Evolutionary conservation across 2,113 vertebrate species (phyloP), one percentile per base, ranked within the genome.

Genomic region (Rhinoderma darwinii): DNA sequence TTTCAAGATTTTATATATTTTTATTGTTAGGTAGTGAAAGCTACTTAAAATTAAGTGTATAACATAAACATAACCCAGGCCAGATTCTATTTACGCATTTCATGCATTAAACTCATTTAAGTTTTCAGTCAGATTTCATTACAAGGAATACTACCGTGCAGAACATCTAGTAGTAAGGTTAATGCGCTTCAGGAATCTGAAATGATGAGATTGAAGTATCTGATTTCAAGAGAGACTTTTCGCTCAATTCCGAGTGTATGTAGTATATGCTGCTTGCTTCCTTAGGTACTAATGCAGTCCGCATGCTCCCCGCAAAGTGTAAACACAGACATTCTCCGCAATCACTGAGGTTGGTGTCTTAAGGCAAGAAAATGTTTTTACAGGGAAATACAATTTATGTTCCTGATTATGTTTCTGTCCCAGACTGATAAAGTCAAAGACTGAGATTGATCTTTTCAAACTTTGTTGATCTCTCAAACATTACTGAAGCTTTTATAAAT

Each of bases 301-400:
- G 93, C 93, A 95, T 95, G 94, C 93, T 88, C 91, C 89, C 89
- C 90, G 92, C 90, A 92, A 94, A 89, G 93, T 95, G 93, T 96
- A 96, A 96, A 96, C 95, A 96, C 90, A 95, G 95, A 95, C 94
- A 93, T 95, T 95, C 94, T 90, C 93, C 94, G 92, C 94, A 96
- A 96, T 95, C 95, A 95, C 93, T 91, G 89, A 77, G 20, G 88
- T 92, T 92, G 93, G 91, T 96, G 93, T 95, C 94, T 96, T 94
- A 94, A 94, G 95, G 94, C 95, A 94, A 95, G 92, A 95, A 92
- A 93, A 91, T 94, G 92, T 93, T 95, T 95, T 96, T 94, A 93
- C 68, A 94, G 95, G 94, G 95, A 96, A 96, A 95, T 94, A 94
- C 90, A 95, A 95, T 95, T 95, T 95, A 94, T 94, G 93, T 92